Conservation (phyloP, 1,140 invertebrate species). For the Heliconius melpomene region DNA sequence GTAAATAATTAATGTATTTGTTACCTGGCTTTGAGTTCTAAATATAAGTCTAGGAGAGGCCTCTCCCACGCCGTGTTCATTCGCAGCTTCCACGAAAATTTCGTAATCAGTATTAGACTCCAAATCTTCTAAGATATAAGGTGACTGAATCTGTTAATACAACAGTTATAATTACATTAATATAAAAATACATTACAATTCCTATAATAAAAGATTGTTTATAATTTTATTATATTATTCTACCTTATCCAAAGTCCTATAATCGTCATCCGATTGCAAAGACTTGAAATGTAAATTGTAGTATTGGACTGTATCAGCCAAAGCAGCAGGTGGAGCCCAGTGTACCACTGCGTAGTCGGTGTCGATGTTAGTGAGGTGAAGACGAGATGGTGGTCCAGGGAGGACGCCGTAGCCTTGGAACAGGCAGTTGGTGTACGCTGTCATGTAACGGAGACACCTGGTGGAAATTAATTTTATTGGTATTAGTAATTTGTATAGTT, state of each 20-base stretch:
- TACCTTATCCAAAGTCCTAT: constrained; percentile 80
- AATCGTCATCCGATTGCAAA: constrained; percentile 78
- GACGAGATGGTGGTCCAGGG: constrained; percentile 84
- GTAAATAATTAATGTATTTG: constrained; percentile 3
- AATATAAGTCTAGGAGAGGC: constrained; percentile 88
- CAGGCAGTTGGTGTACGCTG: constrained; percentile 88
- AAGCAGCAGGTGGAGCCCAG: constrained; percentile 87
- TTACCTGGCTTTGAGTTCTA: constrained; percentile 84
- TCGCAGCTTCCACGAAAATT: constrained; percentile 90
- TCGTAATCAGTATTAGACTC: constrained; percentile 89
- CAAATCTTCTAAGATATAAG: constrained; percentile 88
- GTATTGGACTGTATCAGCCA: constrained; percentile 86
- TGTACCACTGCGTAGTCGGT: constrained; percentile 89
- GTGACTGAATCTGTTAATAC: constrained; percentile 82
- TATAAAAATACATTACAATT: too few species aligned
- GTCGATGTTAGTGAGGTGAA: constrained; percentile 87
- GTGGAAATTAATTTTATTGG: neutral
- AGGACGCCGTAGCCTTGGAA: constrained; percentile 92
- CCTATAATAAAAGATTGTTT: too few species aligned
- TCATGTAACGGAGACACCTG: constrained; percentile 91
- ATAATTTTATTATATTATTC: neutral
- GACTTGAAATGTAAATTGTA: constrained; percentile 87
- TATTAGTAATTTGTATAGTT: too few species aligned
- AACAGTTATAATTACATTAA: neutral
- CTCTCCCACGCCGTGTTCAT: constrained; percentile 88